Conservation (phyloP, 2,888 invertebrate species). For the Neocrepidodera transversa region DNA sequence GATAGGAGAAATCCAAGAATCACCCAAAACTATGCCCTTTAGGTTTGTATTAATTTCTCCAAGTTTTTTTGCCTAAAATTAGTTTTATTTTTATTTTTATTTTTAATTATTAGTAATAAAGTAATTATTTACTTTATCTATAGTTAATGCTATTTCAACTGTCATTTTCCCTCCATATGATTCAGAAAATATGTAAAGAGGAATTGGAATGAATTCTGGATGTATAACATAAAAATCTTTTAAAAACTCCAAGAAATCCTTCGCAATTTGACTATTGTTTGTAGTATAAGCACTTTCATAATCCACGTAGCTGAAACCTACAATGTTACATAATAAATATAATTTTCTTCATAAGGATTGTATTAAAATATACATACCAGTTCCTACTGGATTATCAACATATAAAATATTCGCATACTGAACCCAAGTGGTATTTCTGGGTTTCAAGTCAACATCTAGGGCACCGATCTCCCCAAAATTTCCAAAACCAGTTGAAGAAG, state of each 20-base stretch:
- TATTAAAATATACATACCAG: conserved; percentile 53
- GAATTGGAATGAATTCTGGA: conserved; percentile 74
- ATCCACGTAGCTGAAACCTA: conserved; percentile 80
- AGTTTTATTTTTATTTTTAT: conserved; percentile 1
- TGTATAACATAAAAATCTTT: conserved; percentile 71
- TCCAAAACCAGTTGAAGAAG: conserved; percentile 67
- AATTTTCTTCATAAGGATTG: too few relatives aligned
- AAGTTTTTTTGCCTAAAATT: conserved; percentile 44
- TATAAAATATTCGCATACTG: conserved; percentile 74
- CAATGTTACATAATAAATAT: not conserved
- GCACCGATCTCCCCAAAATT: conserved; percentile 68
- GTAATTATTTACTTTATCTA: conserved; percentile 62
- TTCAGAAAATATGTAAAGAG: conserved; percentile 86
- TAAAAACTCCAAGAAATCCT: conserved; percentile 78
- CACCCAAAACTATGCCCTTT: conserved; percentile 82
- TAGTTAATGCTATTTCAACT: conserved; percentile 75
- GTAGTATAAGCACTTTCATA: conserved; percentile 61
- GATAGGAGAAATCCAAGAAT: conserved; percentile 89
- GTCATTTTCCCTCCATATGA: conserved; percentile 96
- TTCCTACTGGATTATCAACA: conserved; percentile 90
- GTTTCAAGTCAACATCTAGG: conserved; percentile 53
- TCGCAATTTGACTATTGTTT: conserved; percentile 71
- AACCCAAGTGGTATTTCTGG: conserved; percentile 67
- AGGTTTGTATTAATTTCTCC: conserved; percentile 66
- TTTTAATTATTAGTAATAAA: not conserved